Evolutionary conservation across 37 sponge, comb jelly and placozoan species (phyloP).

Genomic region (Aplysina aerophoba): DNA sequence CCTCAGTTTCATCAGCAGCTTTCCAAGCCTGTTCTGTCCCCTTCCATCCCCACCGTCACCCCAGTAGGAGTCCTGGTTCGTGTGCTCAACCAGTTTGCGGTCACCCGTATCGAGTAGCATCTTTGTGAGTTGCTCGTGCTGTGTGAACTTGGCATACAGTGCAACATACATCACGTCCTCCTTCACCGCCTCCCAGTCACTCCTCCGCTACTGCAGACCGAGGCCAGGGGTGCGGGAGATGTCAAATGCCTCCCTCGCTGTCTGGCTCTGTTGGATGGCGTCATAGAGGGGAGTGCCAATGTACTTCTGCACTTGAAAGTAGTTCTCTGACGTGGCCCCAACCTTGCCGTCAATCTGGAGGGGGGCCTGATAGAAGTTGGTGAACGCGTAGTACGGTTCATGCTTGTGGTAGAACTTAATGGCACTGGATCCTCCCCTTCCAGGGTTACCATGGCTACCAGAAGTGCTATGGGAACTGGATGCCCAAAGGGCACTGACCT

Average conservation of each 20-base stretch:
- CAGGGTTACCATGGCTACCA: too few species aligned
- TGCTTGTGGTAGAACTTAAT: conserved; percentile 72
- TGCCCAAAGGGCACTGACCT: too few species aligned
- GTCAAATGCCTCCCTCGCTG: conserved; percentile 60
- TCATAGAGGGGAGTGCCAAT: conserved; percentile 61
- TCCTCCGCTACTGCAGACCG: conserved; percentile 43
- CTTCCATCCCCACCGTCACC: conserved; percentile 76
- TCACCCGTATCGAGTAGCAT: conserved; percentile 44
- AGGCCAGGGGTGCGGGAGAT: conserved; percentile 49
- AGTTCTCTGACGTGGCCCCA: conserved; percentile 72
- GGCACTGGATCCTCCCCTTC: not conserved
- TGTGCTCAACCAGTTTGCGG: conserved; percentile 55
- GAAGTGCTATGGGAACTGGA: too few species aligned
- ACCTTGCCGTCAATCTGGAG: conserved; percentile 38
- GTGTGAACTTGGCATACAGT: conserved; percentile 66
- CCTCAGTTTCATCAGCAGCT: conserved; percentile 47
- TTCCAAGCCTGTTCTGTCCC: conserved; percentile 62
- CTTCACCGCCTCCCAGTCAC: conserved; percentile 68
- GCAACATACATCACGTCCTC: conserved; percentile 61
- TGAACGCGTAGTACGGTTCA: conserved; percentile 74
- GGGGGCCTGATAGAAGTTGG: conserved; percentile 54
- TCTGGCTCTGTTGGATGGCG: conserved; percentile 6
- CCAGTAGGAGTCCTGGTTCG: conserved; percentile 62
- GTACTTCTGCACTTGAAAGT: conserved; percentile 79
- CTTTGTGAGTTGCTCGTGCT: conserved; percentile 28